A percentile compares a stretch with the other conserved stretches of the same genome.
These are phyloP conservation scores for Enteromius afrohamiltoni DNA, from an alignment of 2,797 vertebrate species.

Conservation along the genomic window DNA sequence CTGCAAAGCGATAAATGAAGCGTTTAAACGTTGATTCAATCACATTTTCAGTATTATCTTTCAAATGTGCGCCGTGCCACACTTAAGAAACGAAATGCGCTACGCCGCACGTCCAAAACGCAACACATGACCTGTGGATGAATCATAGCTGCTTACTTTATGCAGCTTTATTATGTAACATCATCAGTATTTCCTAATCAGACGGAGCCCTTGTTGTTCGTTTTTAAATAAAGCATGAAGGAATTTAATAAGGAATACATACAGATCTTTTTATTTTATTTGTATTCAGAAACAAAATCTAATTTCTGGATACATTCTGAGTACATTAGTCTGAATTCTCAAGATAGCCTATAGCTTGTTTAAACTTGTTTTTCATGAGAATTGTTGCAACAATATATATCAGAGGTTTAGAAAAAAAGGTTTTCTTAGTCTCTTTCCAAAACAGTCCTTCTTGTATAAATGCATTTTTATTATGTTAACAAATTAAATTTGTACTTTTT, in stretches of 20 bases:
- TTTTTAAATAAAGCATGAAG: neutral
- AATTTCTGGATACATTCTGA: neutral
- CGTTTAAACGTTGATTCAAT: neutral
- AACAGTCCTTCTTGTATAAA: neutral
- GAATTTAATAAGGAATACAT: neutral
- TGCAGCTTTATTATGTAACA: conserved; percentile 42
- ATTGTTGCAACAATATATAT: neutral
- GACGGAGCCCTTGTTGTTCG: neutral
- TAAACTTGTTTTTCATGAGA: neutral
- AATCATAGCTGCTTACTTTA: conserved; percentile 38
- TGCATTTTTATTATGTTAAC: neutral
- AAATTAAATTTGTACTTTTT: neutral
- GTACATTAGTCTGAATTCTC: neutral
- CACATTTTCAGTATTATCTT: neutral
- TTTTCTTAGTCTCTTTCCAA: neutral
- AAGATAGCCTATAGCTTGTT: neutral
- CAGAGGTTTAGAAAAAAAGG: neutral
- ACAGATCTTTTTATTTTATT: neutral
- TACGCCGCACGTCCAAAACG: neutral
- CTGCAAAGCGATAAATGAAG: conserved; percentile 36
- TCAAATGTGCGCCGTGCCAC: neutral
- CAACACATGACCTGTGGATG: conserved; percentile 44
- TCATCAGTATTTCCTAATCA: conserved; percentile 20
- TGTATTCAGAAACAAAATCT: neutral
- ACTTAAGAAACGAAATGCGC: neutral